Evolutionary conservation across 2,113 vertebrate genomes (phyloP), one percentile per base, ranked within the genome.

Genomic region (Procavia capensis): DNA sequence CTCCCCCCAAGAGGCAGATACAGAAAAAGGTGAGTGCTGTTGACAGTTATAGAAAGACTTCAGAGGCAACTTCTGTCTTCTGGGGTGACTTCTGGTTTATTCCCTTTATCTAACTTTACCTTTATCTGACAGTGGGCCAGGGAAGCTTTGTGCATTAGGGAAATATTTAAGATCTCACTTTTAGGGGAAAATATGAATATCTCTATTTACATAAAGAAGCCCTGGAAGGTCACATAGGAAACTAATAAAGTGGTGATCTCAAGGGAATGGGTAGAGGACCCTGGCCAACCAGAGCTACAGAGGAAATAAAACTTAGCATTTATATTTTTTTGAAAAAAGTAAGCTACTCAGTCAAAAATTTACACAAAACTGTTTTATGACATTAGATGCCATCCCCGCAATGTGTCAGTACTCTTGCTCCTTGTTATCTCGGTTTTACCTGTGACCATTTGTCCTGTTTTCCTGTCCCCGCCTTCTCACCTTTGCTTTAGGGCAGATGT

Each of bases 271-370:
- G 1, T 10, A 14, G 29, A 41, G 17, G 11, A 29, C 10, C 27
- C 57, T 9, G 19, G 36, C 0, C 20, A 47, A 68, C 39, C 17
- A 0, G 1, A 9, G 29, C 16, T 20, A 17, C 17, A 7, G 1
- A 2, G 47, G 43, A 19, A 6, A 1, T 0, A 8, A 64, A 27
- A 54, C 7, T 79, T 91, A 84, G 88, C n/a, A 20, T 9, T 66
- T 14, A 43, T 34, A 81, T 54, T 11, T 54, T 54, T 54, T 54
- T 54, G n/a, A n/a, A n/a, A n/a, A n/a, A 50, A 54, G 17, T 54
- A 54, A 17, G 50, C 17, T 54, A 16, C 50, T 54, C 50, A 13
- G 14, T 54, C 11, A 54, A 54, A 54, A 54, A 54, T 54, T 54
- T 54, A 54, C 17, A 54, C 50, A 16, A 54, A 54, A 54, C 17